Evolutionary conservation across 1,140 invertebrate species (phyloP), one percentile per base, ranked within the genome.

Genomic region (Nymphalis io): DNA sequence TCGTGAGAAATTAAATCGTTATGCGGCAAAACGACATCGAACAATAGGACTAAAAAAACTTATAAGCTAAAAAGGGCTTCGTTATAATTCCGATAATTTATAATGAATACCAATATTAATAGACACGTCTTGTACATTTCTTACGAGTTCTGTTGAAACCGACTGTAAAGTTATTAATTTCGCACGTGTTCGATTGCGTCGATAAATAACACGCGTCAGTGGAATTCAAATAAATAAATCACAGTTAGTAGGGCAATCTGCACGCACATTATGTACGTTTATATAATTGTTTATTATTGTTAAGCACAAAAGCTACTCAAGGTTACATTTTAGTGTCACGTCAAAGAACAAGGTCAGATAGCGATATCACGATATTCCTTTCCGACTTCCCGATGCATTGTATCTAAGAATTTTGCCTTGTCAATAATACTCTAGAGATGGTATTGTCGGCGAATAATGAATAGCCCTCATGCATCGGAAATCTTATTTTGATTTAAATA

Each of bases 381-480:
- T 12, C 12, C 40, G 40, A 44, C 20, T 38, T 15, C 40, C n/a
- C n/a, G n/a, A 12, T n/a, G 40, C 53, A 63, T 63, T 63, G 46
- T 63, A 27, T 48, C 18, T 10, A 63, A 63, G 60, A 63, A 59
- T 51, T 67, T 66, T 51, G 27, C 66, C 60, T 69, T 62, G 60
- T 57, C 57, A 62, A 62, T 40, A 58, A 69, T 27, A 27, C 67
- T 21, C 67, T 38, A 23, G 67, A 55, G 67, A 62, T 51, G 13
- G 12, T 48, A 60, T 60, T 68, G 59, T 68, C 21, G 58, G 48
- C 39, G 57, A 68, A 61, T 68, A 18, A 38, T 44, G 33, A 61
- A 62, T 68, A 60, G n/a, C 21, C 57, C 33, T 68, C 57, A 33
- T 62, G 67, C 39, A 18, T 63, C 42, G 55, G 60, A 48, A 40